Conservation (phyloP, 2,797 vertebrate genomes). For the Eidolon dupreanum region DNA sequence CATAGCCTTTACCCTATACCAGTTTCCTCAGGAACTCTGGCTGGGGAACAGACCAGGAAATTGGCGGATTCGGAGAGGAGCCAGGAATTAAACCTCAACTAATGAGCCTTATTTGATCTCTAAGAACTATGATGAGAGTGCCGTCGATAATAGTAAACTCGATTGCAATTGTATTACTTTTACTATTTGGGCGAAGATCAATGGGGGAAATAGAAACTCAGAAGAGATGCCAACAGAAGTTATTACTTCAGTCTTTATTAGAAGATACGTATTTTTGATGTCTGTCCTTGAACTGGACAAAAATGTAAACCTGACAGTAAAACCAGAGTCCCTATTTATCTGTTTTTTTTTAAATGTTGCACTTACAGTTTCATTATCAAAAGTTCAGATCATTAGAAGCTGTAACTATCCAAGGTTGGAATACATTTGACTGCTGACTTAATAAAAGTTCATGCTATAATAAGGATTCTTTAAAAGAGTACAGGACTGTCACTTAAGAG, state of each 20-base stretch:
- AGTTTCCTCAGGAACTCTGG: slow-evolving; percentile 70
- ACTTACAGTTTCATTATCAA: slow-evolving; percentile 75
- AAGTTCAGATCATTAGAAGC: slow-evolving; percentile 55
- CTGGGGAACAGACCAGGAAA: slow-evolving; percentile 94
- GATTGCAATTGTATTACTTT: slow-evolving; percentile 90
- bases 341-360: slow-evolving; percentile 70
- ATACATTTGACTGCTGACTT: slow-evolving; percentile 58
- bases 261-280: slow-evolving; percentile 68
- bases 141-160: slow-evolving; percentile 94
- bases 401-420: slow-evolving; percentile 42
- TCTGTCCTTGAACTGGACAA: slow-evolving; percentile 60
- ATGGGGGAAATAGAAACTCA: slow-evolving; percentile 23
- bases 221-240: slow-evolving; percentile 52
- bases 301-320: slow-evolving; percentile 80
- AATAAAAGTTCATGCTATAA: background rate
- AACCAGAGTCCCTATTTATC: slow-evolving; percentile 80
- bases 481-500: background rate
- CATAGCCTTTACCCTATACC: background rate
- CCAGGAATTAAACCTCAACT: slow-evolving; percentile 95
- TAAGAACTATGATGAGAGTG: slow-evolving; percentile 96
- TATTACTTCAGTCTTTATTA: slow-evolving; percentile 59
- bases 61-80: slow-evolving; percentile 95
- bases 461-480: slow-evolving; percentile 32
- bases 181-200: slow-evolving; percentile 91
- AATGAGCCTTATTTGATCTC: slow-evolving; percentile 93